Conservation (phyloP, 2,888 invertebrate genomes). For the Stegana nigrithorax region DNA sequence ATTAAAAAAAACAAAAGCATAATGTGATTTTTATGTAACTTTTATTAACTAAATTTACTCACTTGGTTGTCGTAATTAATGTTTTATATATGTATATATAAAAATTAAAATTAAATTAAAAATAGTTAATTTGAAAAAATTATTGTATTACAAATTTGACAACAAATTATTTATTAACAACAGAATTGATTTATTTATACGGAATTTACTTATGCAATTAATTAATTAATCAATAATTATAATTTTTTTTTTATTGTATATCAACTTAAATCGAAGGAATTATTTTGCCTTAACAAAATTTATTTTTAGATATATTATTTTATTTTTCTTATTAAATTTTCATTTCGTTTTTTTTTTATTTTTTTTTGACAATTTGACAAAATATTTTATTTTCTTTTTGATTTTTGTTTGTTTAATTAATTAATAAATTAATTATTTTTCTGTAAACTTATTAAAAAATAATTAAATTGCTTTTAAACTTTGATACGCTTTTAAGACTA, state of each 20-base stretch:
- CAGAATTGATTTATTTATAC: constrained; percentile 7
- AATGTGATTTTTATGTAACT: background rate
- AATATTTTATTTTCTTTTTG: too few species aligned
- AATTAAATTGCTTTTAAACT: background rate
- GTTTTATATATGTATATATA: constrained; percentile 10
- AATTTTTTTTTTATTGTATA: background rate
- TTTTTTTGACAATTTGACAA: constrained; percentile 12
- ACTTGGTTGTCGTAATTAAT: constrained; percentile 19
- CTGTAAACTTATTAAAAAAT: background rate
- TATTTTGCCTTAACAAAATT: constrained; percentile 14
- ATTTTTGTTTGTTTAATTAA: too few species aligned
- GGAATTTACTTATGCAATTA: constrained; percentile 1
- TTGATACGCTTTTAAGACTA: constrained; percentile 42
- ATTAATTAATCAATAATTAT: too few species aligned
- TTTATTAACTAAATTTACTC: constrained; percentile 14
- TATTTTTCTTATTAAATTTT: background rate
- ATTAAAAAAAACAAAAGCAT: background rate
- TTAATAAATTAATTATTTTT: background rate
- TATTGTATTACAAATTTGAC: constrained; percentile 8
- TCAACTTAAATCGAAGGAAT: constrained; percentile 13
- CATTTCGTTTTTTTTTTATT: background rate
- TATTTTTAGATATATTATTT: constrained; percentile 7
- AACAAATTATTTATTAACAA: constrained; percentile 11
- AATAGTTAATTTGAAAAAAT: background rate
- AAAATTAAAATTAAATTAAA: background rate